These are phyloP conservation scores for Hypomesus transpacificus DNA, from an alignment of 2,113 vertebrate genomes.

Conservation along the genomic window DNA sequence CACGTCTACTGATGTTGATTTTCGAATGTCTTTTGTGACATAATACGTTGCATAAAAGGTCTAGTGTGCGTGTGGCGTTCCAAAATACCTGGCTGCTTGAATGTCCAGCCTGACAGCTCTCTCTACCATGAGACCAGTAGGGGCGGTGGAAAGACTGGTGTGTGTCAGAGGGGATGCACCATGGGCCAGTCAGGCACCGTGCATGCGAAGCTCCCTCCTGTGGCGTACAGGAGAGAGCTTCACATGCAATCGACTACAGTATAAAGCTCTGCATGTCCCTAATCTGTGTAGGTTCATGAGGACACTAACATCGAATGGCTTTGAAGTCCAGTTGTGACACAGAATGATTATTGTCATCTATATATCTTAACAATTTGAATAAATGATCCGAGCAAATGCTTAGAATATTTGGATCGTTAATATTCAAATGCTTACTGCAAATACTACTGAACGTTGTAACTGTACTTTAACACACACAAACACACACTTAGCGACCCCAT, in stretches of 20 bases:
- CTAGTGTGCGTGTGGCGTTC: not conserved
- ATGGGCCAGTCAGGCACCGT: not conserved
- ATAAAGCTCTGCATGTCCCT: not conserved
- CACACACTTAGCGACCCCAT: slow-evolving; percentile 1
- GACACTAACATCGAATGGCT: too few species aligned
- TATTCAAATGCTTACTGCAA: too few species aligned
- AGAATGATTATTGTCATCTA: too few species aligned
- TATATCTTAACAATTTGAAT: too few species aligned
- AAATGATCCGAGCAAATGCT: too few species aligned
- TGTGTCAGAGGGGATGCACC: not conserved
- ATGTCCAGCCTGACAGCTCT: not conserved
- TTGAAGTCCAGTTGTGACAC: too few species aligned
- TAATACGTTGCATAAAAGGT: not conserved
- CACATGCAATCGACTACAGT: not conserved
- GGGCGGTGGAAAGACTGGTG: not conserved
- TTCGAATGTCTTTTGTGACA: too few species aligned
- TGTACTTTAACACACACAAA: not conserved
- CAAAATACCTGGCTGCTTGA: not conserved
- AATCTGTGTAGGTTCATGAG: too few species aligned
- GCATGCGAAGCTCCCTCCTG: too few species aligned
- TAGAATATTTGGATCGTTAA: too few species aligned
- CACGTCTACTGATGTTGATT: too few species aligned
- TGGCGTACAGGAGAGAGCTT: slow-evolving; percentile 2
- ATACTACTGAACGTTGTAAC: not conserved
- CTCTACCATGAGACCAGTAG: not conserved